These are phyloP conservation scores for Xylota sylvarum DNA, from an alignment of 2,888 invertebrate genomes.

Conservation along the genomic window DNA sequence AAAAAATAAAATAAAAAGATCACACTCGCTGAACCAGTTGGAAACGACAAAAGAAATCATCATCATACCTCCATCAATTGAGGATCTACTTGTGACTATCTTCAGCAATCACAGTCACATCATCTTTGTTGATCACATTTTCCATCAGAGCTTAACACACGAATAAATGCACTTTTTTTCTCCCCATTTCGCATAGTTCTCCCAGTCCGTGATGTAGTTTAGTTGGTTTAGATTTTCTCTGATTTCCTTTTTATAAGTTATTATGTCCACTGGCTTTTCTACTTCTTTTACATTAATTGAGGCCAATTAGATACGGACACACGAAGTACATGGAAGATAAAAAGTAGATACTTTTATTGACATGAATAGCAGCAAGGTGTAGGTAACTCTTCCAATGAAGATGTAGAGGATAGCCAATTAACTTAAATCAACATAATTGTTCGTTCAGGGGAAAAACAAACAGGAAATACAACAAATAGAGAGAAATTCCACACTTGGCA, in stretches of 20 bases:
- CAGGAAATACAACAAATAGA: slow-evolving; percentile 3
- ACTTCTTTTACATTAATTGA: slow-evolving; percentile 33
- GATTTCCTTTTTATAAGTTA: slow-evolving; percentile 23
- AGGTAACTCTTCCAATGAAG: slow-evolving; percentile 7
- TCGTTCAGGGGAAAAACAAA: slow-evolving; percentile 9
- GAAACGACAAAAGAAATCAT: slow-evolving; percentile 17
- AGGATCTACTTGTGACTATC: slow-evolving; percentile 9
- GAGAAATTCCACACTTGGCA: background rate
- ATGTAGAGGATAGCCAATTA: slow-evolving; percentile 1
- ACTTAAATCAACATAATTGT: slow-evolving; percentile 29
- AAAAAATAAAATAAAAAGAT: background rate
- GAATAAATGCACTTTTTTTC: background rate
- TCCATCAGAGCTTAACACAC: background rate
- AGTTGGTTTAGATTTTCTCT: slow-evolving; percentile 30
- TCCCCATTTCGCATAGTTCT: slow-evolving; percentile 19
- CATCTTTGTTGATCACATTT: slow-evolving; percentile 13
- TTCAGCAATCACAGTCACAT: background rate
- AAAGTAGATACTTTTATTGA: slow-evolving; percentile 14
- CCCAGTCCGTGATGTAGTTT: background rate
- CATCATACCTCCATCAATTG: slow-evolving; percentile 36
- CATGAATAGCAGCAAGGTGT: slow-evolving; percentile 3
- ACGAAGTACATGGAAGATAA: background rate
- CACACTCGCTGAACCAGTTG: slow-evolving; percentile 15
- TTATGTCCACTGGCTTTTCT: background rate
- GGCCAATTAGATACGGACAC: slow-evolving; percentile 39